Conservation (phyloP, 2,113 vertebrate genomes). For the Scomber japonicus region DNA sequence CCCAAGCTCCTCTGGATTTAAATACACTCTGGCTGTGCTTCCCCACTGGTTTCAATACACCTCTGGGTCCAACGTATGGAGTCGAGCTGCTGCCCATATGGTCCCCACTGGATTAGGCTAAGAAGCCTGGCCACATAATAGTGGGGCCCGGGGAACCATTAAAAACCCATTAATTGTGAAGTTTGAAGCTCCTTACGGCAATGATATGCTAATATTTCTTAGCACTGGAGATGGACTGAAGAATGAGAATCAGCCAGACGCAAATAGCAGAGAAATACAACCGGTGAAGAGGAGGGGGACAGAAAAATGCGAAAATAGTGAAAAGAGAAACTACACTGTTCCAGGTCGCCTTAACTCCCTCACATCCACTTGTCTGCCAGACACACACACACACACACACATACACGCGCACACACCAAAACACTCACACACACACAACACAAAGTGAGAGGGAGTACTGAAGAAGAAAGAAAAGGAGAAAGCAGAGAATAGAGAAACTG, state of each 20-base stretch:
- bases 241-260: constrained; percentile 40
- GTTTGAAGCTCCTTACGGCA: constrained; percentile 72
- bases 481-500: constrained; percentile 63
- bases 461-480: constrained; percentile 44
- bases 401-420: constrained; percentile 9
- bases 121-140: constrained; percentile 73
- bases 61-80: constrained; percentile 63
- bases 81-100: constrained; percentile 79
- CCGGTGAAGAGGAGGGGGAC: constrained; percentile 11
- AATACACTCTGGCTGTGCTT: constrained; percentile 62
- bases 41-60: constrained; percentile 61
- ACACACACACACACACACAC: constrained; percentile 24
- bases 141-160: constrained; percentile 78
- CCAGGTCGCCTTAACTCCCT: constrained; percentile 57
- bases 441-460: constrained; percentile 22
- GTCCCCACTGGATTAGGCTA: constrained; percentile 76
- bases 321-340: constrained; percentile 40
- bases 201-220: constrained; percentile 80
- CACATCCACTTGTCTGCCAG: constrained; percentile 51
- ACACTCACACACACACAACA: not conserved
- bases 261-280: constrained; percentile 28
- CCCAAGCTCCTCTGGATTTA: constrained; percentile 59
- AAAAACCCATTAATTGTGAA: constrained; percentile 84
- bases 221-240: constrained; percentile 52
- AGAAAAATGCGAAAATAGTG: constrained; percentile 31